phyloP scores from a whole-genome alignment of 2,113 vertebrate species.

The Circaetus cinerascens region DNA sequence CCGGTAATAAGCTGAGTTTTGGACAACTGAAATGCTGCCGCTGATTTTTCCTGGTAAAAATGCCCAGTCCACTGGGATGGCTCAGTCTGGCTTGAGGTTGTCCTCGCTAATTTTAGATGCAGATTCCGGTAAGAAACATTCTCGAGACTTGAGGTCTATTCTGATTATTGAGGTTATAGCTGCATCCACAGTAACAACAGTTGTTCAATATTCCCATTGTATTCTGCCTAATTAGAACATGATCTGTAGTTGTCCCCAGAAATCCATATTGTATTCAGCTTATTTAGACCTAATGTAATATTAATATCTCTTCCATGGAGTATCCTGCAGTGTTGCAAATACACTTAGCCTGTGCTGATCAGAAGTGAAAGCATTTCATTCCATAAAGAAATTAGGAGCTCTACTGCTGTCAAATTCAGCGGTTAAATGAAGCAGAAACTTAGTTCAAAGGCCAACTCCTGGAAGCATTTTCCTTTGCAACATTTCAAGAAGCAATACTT shows the following conservation, averaged over 20 bases:
- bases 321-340: background rate
- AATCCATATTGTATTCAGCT: background rate
- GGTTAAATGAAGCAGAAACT: constrained; percentile 60
- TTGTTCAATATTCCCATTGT: background rate
- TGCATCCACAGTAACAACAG: background rate
- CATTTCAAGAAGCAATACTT: constrained; percentile 32
- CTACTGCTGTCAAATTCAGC: constrained; percentile 30
- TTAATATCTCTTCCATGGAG: background rate
- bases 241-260: background rate
- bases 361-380: constrained; percentile 21
- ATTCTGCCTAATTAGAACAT: background rate
- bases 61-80: fast-evolving
- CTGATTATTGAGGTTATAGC: background rate
- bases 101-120: background rate
- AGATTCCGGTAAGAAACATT: background rate
- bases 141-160: background rate
- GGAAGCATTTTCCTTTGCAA: constrained; percentile 49
- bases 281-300: background rate
- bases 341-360: background rate
- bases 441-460: constrained; percentile 58
- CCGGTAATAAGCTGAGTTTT: background rate
- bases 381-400: constrained; percentile 30
- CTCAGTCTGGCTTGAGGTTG: background rate
- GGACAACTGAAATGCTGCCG: background rate
- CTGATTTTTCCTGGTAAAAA: background rate